phyloP scores from a whole-genome alignment of 2,888 invertebrate species.

The Lasioglossum vierecki region DNA sequence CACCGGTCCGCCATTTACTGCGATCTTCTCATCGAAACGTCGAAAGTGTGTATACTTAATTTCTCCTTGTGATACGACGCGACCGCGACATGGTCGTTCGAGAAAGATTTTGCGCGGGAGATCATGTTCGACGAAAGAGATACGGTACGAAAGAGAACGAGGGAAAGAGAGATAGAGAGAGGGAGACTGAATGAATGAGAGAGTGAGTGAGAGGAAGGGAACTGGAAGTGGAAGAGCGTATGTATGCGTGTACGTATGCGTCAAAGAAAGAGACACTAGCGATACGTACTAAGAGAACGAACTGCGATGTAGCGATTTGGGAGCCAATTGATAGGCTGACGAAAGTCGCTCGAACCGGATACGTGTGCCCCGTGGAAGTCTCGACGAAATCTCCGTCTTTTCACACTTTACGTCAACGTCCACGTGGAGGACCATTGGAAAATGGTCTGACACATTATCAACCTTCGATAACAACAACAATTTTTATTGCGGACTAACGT shows the following conservation, averaged over 20 bases:
- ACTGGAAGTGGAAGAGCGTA: constrained; percentile 1
- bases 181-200: constrained; percentile 1
- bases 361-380: background rate
- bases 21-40: constrained; percentile 23
- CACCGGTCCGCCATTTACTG: background rate
- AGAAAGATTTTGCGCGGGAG: constrained; percentile 54
- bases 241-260: constrained; percentile 14
- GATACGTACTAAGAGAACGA: constrained; percentile 62
- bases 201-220: constrained; percentile 22
- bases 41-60: constrained; percentile 78
- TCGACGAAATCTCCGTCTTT: background rate
- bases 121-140: constrained; percentile 39
- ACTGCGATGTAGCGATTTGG: constrained; percentile 67
- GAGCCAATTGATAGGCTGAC: constrained; percentile 81
- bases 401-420: background rate
- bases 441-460: background rate
- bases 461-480: too few species aligned
- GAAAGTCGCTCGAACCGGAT: constrained; percentile 73
- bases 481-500: too few species aligned
- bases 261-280: constrained; percentile 28
- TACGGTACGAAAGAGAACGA: constrained; percentile 28
- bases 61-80: constrained; percentile 77
- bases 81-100: constrained; percentile 52
- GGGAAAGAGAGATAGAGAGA: constrained; percentile 27
- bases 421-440: background rate